phyloP scores from a whole-genome alignment of 2,113 vertebrate species.

The Acrocephalus kingi region DNA sequence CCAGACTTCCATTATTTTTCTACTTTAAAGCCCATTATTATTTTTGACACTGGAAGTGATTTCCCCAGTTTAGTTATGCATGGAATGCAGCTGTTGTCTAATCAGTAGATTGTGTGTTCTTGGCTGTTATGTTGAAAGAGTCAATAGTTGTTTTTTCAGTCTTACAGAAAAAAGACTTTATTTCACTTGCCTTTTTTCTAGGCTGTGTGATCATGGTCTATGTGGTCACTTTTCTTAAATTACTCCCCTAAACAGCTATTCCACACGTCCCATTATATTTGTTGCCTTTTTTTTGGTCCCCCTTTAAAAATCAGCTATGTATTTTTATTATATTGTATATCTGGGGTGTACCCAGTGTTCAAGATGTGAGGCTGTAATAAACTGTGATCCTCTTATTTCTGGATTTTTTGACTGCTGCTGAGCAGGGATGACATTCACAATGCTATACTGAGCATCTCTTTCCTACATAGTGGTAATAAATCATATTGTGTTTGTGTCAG shows the following conservation, averaged over 20 bases:
- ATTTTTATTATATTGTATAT: not conserved
- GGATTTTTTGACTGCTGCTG: not conserved
- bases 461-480: not conserved
- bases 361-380: not conserved
- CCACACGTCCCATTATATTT: not conserved
- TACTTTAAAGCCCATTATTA: not conserved
- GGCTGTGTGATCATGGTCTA: not conserved
- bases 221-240: not conserved
- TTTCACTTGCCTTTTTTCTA: not conserved
- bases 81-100: not conserved
- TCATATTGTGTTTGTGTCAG: not conserved
- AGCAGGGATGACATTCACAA: not conserved
- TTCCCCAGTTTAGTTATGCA: not conserved
- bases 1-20: not conserved
- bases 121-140: not conserved
- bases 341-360: not conserved
- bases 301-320: not conserved
- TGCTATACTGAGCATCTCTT: not conserved
- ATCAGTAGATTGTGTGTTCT: not conserved
- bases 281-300: not conserved
- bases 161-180: not conserved
- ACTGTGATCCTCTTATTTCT: not conserved
- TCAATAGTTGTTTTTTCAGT: not conserved
- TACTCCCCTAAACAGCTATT: not conserved
- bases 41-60: not conserved